Conservation (phyloP, 2,797 vertebrate species). For the Remorina albescens region DNA sequence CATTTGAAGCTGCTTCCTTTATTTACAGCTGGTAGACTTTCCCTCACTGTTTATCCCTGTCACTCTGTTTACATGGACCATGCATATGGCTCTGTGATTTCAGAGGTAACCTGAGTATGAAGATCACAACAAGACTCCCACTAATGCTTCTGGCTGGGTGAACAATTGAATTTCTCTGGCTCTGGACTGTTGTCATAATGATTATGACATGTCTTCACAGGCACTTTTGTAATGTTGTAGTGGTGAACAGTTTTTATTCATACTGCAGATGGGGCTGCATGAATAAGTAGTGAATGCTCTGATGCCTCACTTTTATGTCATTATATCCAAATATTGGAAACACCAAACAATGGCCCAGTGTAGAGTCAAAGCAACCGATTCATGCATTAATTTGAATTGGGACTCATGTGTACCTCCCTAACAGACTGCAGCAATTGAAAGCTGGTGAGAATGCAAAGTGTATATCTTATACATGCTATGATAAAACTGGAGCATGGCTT, state of each 20-base stretch:
- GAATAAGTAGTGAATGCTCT: not conserved
- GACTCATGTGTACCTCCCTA: not conserved
- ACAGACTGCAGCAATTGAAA: not conserved
- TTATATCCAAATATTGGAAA: conserved; percentile 1
- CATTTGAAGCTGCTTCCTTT: conserved; percentile 2
- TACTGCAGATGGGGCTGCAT: not conserved
- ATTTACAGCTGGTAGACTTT: conserved; percentile 43
- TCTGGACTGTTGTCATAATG: conserved; percentile 35
- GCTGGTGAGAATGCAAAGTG: not conserved
- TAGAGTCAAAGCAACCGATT: conserved; percentile 9
- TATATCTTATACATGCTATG: not conserved
- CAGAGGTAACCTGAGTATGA: conserved; percentile 31
- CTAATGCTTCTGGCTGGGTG: conserved; percentile 48
- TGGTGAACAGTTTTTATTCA: not conserved
- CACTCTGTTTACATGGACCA: conserved; percentile 36
- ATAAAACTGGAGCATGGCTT: not conserved
- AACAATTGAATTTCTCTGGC: conserved; percentile 44
- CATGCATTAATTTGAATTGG: conserved; percentile 1
- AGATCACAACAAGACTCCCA: conserved; percentile 38
- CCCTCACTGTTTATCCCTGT: conserved; percentile 23
- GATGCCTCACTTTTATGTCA: not conserved
- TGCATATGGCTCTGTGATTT: conserved; percentile 32
- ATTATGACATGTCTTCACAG: conserved; percentile 22
- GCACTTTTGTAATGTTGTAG: conserved; percentile 14
- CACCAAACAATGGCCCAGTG: not conserved